These are phyloP conservation scores for Drosophila obscura DNA, from an alignment of 1,140 invertebrate genomes.

Conservation along the genomic window DNA sequence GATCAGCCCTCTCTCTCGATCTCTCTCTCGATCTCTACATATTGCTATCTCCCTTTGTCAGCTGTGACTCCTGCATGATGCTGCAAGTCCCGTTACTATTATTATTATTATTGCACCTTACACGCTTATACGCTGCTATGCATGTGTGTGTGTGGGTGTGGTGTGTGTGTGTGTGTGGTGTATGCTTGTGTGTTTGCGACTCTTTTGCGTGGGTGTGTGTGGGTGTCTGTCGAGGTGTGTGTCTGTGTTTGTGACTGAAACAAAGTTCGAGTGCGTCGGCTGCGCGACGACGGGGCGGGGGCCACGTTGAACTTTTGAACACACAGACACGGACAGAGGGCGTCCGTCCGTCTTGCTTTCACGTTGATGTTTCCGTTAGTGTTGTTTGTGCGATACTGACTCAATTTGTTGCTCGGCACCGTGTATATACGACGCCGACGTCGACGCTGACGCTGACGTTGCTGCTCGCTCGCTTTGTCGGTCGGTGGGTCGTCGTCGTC, in stretches of 20 bases:
- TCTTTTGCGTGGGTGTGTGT: neutral
- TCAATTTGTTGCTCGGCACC: conserved; percentile 80
- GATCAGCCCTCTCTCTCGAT: neutral
- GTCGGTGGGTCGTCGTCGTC: conserved; percentile 3
- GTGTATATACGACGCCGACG: conserved; percentile 59
- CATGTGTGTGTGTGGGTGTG: conserved; percentile 17
- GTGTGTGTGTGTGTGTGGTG: conserved; percentile 21
- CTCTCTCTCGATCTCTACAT: conserved; percentile 1
- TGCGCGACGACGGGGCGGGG: conserved; percentile 15
- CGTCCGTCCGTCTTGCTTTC: conserved; percentile 72
- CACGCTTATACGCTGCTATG: conserved; percentile 9
- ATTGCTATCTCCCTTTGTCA: neutral
- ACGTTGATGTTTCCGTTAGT: conserved; percentile 83
- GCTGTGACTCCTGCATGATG: neutral
- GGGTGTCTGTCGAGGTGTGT: conserved; percentile 9
- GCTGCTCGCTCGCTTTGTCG: conserved; percentile 37
- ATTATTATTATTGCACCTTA: conserved; percentile 11
- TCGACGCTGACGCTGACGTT: conserved; percentile 26
- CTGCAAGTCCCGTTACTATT: neutral
- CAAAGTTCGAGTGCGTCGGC: conserved; percentile 9
- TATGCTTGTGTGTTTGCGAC: conserved; percentile 16
- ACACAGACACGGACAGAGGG: conserved; percentile 52
- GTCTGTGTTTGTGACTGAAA: too few relatives aligned
- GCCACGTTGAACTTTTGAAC: conserved; percentile 13
- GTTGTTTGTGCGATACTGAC: conserved; percentile 84